These are phyloP conservation scores for Gila orcuttii DNA, from an alignment of 2,113 vertebrate genomes.

Conservation along the genomic window DNA sequence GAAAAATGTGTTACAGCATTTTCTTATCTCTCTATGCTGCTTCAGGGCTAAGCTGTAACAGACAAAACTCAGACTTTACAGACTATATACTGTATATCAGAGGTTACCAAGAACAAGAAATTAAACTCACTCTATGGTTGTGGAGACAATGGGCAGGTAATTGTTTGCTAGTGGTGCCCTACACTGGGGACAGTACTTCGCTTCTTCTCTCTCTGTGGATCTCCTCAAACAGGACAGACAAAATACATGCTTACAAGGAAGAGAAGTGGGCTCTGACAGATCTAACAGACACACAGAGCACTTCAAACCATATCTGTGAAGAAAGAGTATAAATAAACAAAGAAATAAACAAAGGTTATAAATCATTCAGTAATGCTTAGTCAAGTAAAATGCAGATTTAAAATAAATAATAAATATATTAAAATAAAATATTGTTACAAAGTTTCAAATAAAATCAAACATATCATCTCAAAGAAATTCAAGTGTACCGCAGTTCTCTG, in stretches of 20 bases:
- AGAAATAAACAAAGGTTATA: neutral
- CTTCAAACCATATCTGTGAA: conserved; percentile 67
- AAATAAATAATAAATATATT: neutral
- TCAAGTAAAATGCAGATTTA: neutral
- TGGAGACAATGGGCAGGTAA: conserved; percentile 62
- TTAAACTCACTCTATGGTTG: conserved; percentile 61
- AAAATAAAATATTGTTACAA: neutral
- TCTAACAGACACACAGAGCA: conserved; percentile 70
- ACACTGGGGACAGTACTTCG: conserved; percentile 65
- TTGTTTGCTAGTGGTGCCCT: conserved; percentile 46
- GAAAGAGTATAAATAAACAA: neutral
- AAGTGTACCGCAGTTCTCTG: conserved; percentile 67
- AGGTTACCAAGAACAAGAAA: neutral
- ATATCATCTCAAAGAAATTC: neutral
- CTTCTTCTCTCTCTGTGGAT: conserved; percentile 11
- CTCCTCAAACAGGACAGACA: conserved; percentile 68
- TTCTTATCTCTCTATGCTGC: conserved; percentile 60
- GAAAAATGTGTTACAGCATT: conserved; percentile 76
- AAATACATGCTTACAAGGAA: conserved; percentile 74
- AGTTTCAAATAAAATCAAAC: neutral
- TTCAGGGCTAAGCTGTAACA: conserved; percentile 63
- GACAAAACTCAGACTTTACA: neutral
- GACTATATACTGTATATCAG: neutral
- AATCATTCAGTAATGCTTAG: neutral
- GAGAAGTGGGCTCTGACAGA: conserved; percentile 65